Evolutionary conservation across 2,888 invertebrate genomes (phyloP).

Genomic region (Polydrusus pterygomalis): DNA sequence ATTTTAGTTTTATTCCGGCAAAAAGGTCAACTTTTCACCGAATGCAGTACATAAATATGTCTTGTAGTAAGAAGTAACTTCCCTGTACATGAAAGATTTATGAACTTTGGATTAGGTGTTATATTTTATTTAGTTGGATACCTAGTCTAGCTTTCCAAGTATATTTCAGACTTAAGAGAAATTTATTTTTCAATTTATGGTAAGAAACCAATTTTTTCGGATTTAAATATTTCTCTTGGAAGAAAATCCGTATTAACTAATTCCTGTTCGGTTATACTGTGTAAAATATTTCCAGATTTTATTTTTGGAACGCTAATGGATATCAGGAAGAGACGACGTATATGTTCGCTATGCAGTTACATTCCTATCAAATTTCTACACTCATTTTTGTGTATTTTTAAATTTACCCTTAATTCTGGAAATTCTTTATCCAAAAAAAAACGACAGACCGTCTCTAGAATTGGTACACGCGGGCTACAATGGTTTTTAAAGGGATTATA

Average conservation of each 20-base stretch:
- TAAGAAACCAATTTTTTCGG: no score
- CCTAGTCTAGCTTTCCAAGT: background rate
- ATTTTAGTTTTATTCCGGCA: slow-evolving; percentile 12
- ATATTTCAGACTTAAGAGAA: slow-evolving; percentile 9
- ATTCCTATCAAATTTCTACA: slow-evolving; percentile 6
- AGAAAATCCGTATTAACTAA: background rate
- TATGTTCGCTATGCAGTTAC: slow-evolving; percentile 10
- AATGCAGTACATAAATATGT: slow-evolving; percentile 23
- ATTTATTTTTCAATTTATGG: no score
- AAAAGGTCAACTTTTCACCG: slow-evolving; percentile 24
- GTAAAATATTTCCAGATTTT: slow-evolving; percentile 8
- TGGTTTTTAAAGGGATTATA: no score
- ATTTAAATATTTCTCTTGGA: no score
- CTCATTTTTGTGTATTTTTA: slow-evolving; percentile 8
- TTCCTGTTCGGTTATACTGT: background rate
- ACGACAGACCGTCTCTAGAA: background rate
- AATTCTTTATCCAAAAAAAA: no score
- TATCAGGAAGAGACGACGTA: slow-evolving; percentile 17
- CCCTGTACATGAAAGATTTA: slow-evolving; percentile 24
- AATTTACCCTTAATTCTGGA: background rate
- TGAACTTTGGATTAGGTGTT: slow-evolving; percentile 11
- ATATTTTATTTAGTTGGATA: slow-evolving; percentile 20
- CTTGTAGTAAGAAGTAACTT: slow-evolving; percentile 16
- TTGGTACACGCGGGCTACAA: no score
- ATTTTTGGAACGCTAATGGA: slow-evolving; percentile 29